Base-by-base conservation (phyloP, 2,888 invertebrate genomes). In the Phania funesta region DNA sequence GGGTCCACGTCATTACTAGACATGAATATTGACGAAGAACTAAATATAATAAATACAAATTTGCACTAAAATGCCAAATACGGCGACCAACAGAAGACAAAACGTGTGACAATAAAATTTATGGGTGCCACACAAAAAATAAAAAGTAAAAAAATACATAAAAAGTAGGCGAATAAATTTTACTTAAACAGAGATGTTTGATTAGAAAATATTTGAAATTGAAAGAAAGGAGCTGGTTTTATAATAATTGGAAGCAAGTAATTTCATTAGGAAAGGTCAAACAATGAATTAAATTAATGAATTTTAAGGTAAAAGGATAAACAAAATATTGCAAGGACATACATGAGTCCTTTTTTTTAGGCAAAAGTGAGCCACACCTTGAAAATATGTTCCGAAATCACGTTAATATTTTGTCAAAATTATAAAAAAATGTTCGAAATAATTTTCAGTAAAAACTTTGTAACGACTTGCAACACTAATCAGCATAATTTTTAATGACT, bases 71-170 rank as follows among this genome's bases (percentile, higher is more conserved):
- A 8, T 32, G 35, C 5, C 6, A 20, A 32, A 8, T 11, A 24
- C 29, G 18, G 13, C 54, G 22, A 52, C 46, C 32, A 71, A 44
- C 32, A 60, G 38, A 52, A 73, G 50, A 62, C 62, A 64, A 75
- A 65, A 62, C 60, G 54, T 76, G 76, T 75, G 80, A 81, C 80
- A 81, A 60, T 81, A 67, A 76, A 67, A 76, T 76, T 81, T 76
- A 81, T 81, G 56, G 35, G 5, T 60, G 70, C 22, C 65, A 65
- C 70, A 80, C 70, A 64, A 54, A 73, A 46, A 35, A 26, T n/a
- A n/a, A n/a, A n/a, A n/a, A n/a, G n/a, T n/a, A n/a, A n/a, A n/a
- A n/a, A n/a, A n/a, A n/a, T n/a, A n/a, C n/a, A n/a, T n/a, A 32
- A 71, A 44, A 29, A 24, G 29, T 29, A 58, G 58, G 18, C 70